Evolutionary conservation across 1,140 invertebrate genomes (phyloP), one percentile per base, ranked within the genome.

Genomic region (Gonatopus flavifemur): DNA sequence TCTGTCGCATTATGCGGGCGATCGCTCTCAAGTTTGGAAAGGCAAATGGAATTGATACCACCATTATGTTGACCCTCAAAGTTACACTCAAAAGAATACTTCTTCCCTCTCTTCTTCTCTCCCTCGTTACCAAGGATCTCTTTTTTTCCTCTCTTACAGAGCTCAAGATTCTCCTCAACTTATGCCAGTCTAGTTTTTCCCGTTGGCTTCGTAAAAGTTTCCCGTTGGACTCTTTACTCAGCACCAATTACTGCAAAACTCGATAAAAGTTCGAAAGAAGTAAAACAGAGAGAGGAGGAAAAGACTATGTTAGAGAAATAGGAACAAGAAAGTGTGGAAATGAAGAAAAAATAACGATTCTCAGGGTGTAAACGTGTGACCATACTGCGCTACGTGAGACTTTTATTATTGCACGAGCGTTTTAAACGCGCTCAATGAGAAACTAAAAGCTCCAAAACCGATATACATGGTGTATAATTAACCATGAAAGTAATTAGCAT

Each of bases 161-260:
- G 49, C 8, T 32, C n/a, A n/a, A n/a, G n/a, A n/a, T n/a, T n/a
- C n/a, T n/a, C n/a, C n/a, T n/a, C n/a, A n/a, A n/a, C n/a, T n/a
- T n/a, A n/a, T n/a, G n/a, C n/a, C n/a, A n/a, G n/a, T n/a, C n/a
- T n/a, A n/a, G n/a, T n/a, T n/a, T n/a, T n/a, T n/a, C n/a, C n/a
- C n/a, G n/a, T n/a, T n/a, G n/a, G n/a, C n/a, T n/a, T n/a, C n/a
- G n/a, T n/a, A n/a, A n/a, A n/a, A n/a, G n/a, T n/a, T n/a, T n/a
- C 39, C 42, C 20, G 7, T 28, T 32, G 22, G 45, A 24, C 22
- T 18, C 24, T 54, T 28, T 38, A 21, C 13, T 9, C 16, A 21
- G 36, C 28, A 44, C 28, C 45, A 51, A 55, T 55, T 55, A 54
- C 44, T 44, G 28, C 38, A 36, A 38, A 31, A 48, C 28, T 33